Percentiles rank a stretch among this genome's conserved stretches.
phyloP scores from a whole-genome alignment of 2,797 vertebrate genomes.

The Gadopsis bispinosus region DNA sequence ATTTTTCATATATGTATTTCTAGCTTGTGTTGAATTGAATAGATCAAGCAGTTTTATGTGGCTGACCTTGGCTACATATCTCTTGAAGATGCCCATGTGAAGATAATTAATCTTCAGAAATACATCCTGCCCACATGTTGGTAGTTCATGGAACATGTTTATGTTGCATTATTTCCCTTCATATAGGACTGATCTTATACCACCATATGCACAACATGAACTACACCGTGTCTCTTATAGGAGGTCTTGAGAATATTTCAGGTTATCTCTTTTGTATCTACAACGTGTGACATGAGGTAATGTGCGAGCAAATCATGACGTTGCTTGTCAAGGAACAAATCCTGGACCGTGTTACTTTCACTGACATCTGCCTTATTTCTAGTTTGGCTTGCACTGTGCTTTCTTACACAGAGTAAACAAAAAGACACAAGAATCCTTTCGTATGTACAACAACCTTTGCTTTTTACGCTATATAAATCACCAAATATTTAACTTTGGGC shows the following conservation, averaged over 20 bases:
- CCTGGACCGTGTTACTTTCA: constrained; percentile 18
- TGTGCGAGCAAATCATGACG: constrained; percentile 32
- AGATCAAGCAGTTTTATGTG: background rate
- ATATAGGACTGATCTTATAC: background rate
- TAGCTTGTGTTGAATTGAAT: background rate
- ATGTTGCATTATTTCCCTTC: background rate
- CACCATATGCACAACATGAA: background rate
- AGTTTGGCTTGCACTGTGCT: background rate
- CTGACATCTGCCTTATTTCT: constrained; percentile 1
- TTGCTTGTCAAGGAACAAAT: constrained; percentile 1
- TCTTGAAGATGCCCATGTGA: background rate
- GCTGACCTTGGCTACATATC: background rate
- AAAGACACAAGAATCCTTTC: background rate
- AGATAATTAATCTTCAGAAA: background rate
- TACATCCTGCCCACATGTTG: background rate
- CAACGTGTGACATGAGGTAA: constrained; percentile 5
- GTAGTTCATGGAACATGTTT: background rate
- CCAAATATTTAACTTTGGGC: background rate
- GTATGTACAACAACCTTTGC: background rate
- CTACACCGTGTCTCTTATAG: background rate
- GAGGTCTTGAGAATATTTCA: background rate
- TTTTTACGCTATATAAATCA: background rate
- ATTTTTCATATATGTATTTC: background rate
- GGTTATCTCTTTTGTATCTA: constrained; percentile 25
- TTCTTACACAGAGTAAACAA: background rate